Evolutionary conservation across 2,113 vertebrate species (phyloP), one percentile per base, ranked within the genome.

Genomic region (Leucosticte australis): DNA sequence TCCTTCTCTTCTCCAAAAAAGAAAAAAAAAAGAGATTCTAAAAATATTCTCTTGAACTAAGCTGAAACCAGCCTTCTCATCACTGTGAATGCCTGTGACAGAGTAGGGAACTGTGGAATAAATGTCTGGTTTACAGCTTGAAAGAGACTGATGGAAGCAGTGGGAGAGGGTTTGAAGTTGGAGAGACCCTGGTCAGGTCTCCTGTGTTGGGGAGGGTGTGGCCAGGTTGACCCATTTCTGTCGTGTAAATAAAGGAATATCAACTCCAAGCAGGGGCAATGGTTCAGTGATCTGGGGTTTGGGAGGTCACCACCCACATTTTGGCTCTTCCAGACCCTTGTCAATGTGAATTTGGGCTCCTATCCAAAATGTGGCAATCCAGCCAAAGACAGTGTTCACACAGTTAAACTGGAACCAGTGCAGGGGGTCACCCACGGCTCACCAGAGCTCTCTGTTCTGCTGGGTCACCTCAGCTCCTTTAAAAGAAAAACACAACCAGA

Each of bases 381-480:
- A 81, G 46, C 46, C 50, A 75, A 74, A 75, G 56, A 12, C 22
- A 41, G 9, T 60, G 3, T 39, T 73, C n/a, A 31, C 65, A 46
- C 2, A 3, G 15, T 24, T 78, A 23, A 70, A n/a, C 7, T 49
- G 28, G 11, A 81, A 31, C 15, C 1, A 0, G 7, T n/a, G 28
- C 39, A 79, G 21, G 15, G 49, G 44, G 13, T 92, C 63, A 44
- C 24, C 12, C 64, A 24, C 1, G 4, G 19, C 79, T 90, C 47
- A 55, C 33, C 44, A 88, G 37, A 90, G 15, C 15, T 49, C 4
- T 49, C 42, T 80, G 37, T 21, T 62, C 64, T 84, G 16, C 78
- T 57, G 46, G 15, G 10, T 46, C 18, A 19, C 23, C 42, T 83
- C 56, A 57, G 30, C 28, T 17, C 24, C 42, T 74, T 83, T 49